Evolutionary conservation across 2,797 vertebrate species (phyloP).

Genomic region (Erethizon dorsatum): DNA sequence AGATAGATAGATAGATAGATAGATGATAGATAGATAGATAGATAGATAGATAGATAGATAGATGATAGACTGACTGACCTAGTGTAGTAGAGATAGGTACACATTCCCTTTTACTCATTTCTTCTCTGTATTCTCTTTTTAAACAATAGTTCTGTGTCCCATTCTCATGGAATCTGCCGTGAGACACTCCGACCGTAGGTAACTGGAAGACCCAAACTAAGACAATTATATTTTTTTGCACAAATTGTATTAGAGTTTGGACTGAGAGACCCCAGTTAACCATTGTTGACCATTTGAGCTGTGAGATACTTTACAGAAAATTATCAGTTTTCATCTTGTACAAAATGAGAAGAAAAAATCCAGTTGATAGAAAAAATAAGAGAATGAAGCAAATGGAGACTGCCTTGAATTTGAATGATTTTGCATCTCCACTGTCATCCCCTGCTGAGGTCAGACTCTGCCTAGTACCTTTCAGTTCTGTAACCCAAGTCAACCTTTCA

Average conservation of each 20-base stretch:
- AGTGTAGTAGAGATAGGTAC: not conserved
- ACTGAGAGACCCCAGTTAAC: not conserved
- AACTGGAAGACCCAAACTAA: not conserved
- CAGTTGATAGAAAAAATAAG: not conserved
- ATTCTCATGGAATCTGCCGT: not conserved
- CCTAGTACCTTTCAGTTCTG: not conserved
- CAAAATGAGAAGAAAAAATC: slow-evolving; percentile 38
- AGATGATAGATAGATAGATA: too few species aligned
- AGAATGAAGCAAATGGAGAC: not conserved
- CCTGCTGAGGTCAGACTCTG: not conserved
- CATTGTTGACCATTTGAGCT: slow-evolving; percentile 15
- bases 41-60: too few species aligned
- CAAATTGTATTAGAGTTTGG: not conserved
- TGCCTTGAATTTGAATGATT: not conserved
- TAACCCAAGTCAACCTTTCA: not conserved
- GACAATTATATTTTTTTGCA: not conserved
- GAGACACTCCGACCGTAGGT: not conserved
- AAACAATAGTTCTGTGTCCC: not conserved
- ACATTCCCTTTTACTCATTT: not conserved
- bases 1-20: too few species aligned
- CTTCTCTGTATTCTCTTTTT: not conserved
- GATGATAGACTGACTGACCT: not conserved
- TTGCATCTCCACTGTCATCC: not conserved
- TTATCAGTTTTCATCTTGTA: not conserved
- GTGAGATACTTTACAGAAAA: not conserved